These are phyloP conservation scores for Progne subis DNA, from an alignment of 2,113 vertebrate genomes.

Conservation along the genomic window DNA sequence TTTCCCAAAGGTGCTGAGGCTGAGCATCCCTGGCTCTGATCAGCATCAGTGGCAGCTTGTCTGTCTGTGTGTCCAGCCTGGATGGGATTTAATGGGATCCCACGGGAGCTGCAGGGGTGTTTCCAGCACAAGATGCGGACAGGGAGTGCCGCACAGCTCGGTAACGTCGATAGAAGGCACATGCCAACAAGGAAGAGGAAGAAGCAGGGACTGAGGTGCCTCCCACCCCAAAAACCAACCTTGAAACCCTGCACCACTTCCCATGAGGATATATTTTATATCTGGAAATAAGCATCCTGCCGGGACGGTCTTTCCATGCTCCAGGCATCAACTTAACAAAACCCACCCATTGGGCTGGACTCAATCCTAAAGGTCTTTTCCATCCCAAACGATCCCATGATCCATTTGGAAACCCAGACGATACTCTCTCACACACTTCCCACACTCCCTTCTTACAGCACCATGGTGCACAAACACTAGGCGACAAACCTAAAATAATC, in stretches of 20 bases:
- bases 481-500: not conserved
- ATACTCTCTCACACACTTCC: not conserved
- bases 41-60: not conserved
- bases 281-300: not conserved
- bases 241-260: not conserved
- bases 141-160: fast-evolving
- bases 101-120: not conserved
- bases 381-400: not conserved
- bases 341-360: fast-evolving
- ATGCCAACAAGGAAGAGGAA: not conserved
- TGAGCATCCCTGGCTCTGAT: not conserved
- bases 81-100: not conserved
- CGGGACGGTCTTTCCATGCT: fast-evolving
- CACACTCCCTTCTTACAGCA: not conserved
- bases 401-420: not conserved
- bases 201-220: not conserved
- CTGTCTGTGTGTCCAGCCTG: not conserved
- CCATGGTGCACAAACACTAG: fast-evolving
- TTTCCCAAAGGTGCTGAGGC: not conserved
- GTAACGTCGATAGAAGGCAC: fast-evolving
- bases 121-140: not conserved
- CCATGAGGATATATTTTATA: fast-evolving
- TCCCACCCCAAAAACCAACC: not conserved
- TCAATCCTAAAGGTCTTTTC: not conserved
- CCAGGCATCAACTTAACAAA: not conserved